A percentile compares a stretch with the other conserved stretches of the same genome.
These are phyloP conservation scores for Acleris cristana DNA, from an alignment of 2,888 invertebrate genomes.

Conservation along the genomic window DNA sequence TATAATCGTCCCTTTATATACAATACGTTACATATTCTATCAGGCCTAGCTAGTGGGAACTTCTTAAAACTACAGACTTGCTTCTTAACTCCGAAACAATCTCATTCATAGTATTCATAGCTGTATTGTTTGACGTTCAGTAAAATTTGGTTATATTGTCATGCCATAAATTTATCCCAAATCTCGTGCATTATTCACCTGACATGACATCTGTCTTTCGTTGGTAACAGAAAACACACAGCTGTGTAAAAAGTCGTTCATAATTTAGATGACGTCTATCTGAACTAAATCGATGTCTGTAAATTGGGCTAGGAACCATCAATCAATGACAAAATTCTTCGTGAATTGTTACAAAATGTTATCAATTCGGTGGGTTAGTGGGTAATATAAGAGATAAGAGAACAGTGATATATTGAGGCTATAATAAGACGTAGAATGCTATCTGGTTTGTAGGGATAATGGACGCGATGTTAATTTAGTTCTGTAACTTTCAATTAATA, in stretches of 20 bases:
- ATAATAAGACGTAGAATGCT: conserved; percentile 17
- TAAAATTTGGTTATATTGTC: neutral
- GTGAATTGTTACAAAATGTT: conserved; percentile 43
- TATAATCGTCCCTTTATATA: too few relatives aligned
- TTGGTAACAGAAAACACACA: neutral
- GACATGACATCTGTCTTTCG: neutral
- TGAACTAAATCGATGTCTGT: conserved; percentile 4
- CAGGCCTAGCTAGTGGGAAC: neutral
- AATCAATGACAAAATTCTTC: conserved; percentile 60
- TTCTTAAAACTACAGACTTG: neutral
- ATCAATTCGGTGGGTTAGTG: conserved; percentile 69
- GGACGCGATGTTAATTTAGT: neutral
- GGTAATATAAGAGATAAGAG: conserved; percentile 54
- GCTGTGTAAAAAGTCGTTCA: neutral
- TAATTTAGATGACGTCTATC: neutral
- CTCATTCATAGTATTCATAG: neutral
- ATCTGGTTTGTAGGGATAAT: conserved; percentile 4
- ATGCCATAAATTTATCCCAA: conserved; percentile 1
- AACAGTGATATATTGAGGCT: conserved; percentile 17
- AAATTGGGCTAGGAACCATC: conserved; percentile 47
- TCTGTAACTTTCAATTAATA: neutral
- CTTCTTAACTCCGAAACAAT: neutral
- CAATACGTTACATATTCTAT: too few relatives aligned
- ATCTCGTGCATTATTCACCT: neutral
- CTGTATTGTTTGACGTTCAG: neutral